These are phyloP conservation scores for Tetragonula clypearis DNA, from an alignment of 1,140 invertebrate species.

Conservation along the genomic window DNA sequence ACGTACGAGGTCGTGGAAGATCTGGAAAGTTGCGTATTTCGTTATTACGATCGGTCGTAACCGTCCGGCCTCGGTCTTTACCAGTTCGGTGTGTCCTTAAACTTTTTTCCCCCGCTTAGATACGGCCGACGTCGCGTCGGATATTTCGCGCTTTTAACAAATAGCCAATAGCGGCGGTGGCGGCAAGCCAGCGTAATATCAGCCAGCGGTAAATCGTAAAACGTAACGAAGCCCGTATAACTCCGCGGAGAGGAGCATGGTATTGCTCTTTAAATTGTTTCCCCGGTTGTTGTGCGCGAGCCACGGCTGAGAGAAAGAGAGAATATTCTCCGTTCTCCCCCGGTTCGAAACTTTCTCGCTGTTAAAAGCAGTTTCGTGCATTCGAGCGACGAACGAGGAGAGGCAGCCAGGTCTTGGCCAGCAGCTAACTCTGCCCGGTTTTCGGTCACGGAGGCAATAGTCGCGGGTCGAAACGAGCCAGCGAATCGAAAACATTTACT, in stretches of 20 bases:
- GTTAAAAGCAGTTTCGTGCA: conserved; percentile 28
- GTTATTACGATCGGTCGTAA: background rate
- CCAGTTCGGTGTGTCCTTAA: background rate
- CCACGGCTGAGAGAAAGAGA: background rate
- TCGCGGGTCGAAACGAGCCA: background rate
- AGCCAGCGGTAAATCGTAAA: conserved; percentile 47
- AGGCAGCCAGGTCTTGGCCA: no score
- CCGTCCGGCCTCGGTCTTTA: background rate
- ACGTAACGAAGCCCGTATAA: conserved; percentile 47
- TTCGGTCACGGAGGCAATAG: background rate
- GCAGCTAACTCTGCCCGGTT: background rate
- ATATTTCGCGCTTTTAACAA: conserved; percentile 44
- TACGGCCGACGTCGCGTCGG: background rate
- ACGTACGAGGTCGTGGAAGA: background rate
- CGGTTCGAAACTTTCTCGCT: conserved; percentile 22
- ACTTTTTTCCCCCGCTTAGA: background rate
- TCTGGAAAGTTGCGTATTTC: background rate
- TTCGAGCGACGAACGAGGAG: background rate
- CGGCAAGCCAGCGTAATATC: conserved; percentile 27
- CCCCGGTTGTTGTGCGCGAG: conserved; percentile 7
- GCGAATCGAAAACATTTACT: background rate
- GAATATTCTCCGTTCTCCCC: background rate
- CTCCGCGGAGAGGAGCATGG: background rate
- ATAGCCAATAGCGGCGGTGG: conserved; percentile 37
- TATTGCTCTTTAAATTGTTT: conserved; percentile 49